phyloP scores from a whole-genome alignment of 2,888 invertebrate genomes.

The Parapristionchus giblindavisi region DNA sequence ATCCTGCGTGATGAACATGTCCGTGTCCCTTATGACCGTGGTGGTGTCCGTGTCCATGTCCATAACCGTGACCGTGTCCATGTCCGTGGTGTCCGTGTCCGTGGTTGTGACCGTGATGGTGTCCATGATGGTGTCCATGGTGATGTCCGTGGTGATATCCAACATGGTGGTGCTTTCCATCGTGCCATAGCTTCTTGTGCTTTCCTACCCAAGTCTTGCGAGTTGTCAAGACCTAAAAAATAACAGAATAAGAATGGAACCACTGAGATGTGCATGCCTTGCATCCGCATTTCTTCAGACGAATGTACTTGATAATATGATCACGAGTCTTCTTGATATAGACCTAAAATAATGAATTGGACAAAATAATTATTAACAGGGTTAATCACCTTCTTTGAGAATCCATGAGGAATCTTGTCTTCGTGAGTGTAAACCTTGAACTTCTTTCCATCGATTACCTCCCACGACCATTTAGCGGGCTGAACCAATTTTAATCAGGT shows the following conservation, averaged over 20 bases:
- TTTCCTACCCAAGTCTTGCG: constrained; percentile 24
- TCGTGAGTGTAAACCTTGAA: constrained; percentile 34
- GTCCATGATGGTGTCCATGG: constrained; percentile 2
- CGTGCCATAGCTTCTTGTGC: constrained; percentile 37
- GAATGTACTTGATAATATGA: constrained; percentile 34
- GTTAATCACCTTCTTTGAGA: constrained; percentile 37
- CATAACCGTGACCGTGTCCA: too few relatives aligned
- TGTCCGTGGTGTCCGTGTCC: too few relatives aligned
- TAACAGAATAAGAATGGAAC: too few relatives aligned
- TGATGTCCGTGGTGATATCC: not conserved
- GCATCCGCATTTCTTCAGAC: constrained; percentile 35
- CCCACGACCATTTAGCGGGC: constrained; percentile 24
- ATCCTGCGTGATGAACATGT: too few relatives aligned
- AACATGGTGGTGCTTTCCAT: constrained; percentile 13
- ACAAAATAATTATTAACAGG: too few relatives aligned
- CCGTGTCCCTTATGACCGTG: too few relatives aligned
- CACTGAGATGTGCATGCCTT: not conserved
- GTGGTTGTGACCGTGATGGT: constrained; percentile 1
- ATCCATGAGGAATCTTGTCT: constrained; percentile 26
- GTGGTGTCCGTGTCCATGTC: too few relatives aligned
- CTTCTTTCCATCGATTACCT: constrained; percentile 33
- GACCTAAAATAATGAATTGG: not conserved
- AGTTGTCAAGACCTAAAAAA: constrained; percentile 7
- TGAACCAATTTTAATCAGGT: not conserved
- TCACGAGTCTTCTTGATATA: constrained; percentile 34